phyloP scores from a whole-genome alignment of 2,113 vertebrate genomes.

The Ceyx melanurus region DNA sequence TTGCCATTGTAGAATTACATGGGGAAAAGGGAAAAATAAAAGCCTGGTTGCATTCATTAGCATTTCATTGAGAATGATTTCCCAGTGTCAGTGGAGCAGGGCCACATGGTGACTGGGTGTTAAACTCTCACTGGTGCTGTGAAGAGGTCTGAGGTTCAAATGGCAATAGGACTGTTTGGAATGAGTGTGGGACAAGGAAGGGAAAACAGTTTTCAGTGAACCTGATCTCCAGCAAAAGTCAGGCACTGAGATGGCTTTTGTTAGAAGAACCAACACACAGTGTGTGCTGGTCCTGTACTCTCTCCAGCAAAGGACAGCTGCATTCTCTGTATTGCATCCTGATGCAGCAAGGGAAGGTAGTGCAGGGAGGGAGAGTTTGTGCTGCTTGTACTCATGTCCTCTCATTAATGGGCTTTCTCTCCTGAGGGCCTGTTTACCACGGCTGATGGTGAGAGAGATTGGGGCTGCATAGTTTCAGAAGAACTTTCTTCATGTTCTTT shows the following conservation, averaged over 20 bases:
- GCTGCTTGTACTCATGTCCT: background rate
- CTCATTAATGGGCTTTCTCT: background rate
- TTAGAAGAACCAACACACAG: background rate
- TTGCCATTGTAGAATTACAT: background rate
- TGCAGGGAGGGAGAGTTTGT: background rate
- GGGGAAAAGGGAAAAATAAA: background rate
- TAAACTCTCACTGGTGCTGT: background rate
- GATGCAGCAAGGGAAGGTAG: background rate
- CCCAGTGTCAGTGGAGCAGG: background rate
- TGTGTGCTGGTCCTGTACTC: background rate
- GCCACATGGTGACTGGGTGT: background rate
- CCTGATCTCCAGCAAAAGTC: background rate
- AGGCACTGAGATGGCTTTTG: background rate
- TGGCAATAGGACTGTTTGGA: background rate
- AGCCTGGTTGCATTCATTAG: background rate
- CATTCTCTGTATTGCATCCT: background rate
- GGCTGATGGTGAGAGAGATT: background rate
- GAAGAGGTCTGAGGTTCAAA: background rate
- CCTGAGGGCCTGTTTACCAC: background rate
- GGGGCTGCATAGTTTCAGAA: background rate
- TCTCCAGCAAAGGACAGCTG: background rate
- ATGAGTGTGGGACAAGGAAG: background rate
- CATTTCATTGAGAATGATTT: conserved; percentile 9
- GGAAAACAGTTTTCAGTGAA: background rate
- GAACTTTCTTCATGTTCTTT: conserved; percentile 30